phyloP scores from a whole-genome alignment of 2,888 invertebrate species.

The Calliopum simillimum region DNA sequence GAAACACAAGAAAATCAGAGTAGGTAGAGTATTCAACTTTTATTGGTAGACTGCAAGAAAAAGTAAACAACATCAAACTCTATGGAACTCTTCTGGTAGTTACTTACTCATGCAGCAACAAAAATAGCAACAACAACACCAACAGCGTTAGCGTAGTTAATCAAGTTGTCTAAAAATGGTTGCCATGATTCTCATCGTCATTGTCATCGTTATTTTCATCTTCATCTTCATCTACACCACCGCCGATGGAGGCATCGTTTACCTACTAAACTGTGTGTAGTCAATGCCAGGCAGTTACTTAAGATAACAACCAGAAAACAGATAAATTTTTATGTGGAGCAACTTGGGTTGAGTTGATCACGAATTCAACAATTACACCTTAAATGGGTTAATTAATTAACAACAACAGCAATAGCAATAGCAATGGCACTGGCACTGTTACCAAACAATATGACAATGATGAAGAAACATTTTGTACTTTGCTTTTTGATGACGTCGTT shows the following conservation, averaged over 20 bases:
- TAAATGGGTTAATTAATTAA: constrained; percentile 45
- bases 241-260: neutral
- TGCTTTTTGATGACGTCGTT: neutral
- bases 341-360: constrained; percentile 32
- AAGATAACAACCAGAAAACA: neutral
- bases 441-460: neutral
- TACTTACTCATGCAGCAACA: constrained; percentile 14
- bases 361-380: constrained; percentile 42
- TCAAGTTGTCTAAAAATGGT: constrained; percentile 50
- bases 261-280: too few species aligned
- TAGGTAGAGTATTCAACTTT: neutral
- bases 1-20: constrained; percentile 29
- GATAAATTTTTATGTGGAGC: constrained; percentile 38
- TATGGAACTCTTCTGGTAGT: neutral
- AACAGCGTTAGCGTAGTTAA: constrained; percentile 37
- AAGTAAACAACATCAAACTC: neutral
- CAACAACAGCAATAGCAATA: constrained; percentile 13
- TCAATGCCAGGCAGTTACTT: too few species aligned
- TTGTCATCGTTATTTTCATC: neutral
- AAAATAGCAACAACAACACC: constrained; percentile 18
- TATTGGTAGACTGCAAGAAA: neutral
- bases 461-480: neutral
- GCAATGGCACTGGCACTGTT: neutral
- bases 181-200: constrained; percentile 10
- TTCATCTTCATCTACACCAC: neutral